Conservation (phyloP, 35 echinoderm and acorn worm genomes). For the Heliocidaris tuberculata region DNA sequence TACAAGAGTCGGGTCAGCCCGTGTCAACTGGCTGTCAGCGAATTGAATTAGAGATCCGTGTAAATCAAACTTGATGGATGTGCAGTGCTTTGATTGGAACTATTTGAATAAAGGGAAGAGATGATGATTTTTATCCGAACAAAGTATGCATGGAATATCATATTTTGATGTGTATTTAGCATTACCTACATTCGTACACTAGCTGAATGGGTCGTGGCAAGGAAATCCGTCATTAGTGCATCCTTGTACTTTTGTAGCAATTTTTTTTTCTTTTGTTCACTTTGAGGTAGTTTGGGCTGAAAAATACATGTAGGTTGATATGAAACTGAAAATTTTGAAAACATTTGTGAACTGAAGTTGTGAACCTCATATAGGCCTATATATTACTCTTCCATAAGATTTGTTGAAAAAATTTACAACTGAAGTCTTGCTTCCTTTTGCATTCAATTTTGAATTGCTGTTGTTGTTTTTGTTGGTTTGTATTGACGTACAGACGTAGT, state of each 20-base stretch:
- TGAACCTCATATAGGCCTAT: too few relatives aligned
- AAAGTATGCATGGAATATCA: not conserved
- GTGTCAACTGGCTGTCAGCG: constrained; percentile 14
- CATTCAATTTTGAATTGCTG: not conserved
- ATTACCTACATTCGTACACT: not conserved
- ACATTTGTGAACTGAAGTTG: not conserved
- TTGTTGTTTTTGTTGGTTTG: not conserved
- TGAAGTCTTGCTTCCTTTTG: not conserved
- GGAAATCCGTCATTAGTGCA: not conserved
- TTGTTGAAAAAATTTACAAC: too few relatives aligned
- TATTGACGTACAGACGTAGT: not conserved
- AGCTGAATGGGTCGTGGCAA: not conserved
- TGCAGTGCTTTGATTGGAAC: not conserved
- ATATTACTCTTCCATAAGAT: too few relatives aligned
- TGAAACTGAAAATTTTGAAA: not conserved
- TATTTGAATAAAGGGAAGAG: not conserved
- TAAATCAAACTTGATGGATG: not conserved
- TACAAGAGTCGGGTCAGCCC: constrained; percentile 10
- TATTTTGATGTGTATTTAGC: too few relatives aligned
- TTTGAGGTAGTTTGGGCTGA: not conserved
- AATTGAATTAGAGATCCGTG: constrained; percentile 9
- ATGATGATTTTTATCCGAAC: not conserved
- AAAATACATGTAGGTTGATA: not conserved
- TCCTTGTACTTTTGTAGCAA: not conserved
- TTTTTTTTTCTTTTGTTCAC: not conserved